Evolutionary conservation across 2,888 invertebrate genomes (phyloP).

Genomic region (Caenorhabditis sp.): DNA sequence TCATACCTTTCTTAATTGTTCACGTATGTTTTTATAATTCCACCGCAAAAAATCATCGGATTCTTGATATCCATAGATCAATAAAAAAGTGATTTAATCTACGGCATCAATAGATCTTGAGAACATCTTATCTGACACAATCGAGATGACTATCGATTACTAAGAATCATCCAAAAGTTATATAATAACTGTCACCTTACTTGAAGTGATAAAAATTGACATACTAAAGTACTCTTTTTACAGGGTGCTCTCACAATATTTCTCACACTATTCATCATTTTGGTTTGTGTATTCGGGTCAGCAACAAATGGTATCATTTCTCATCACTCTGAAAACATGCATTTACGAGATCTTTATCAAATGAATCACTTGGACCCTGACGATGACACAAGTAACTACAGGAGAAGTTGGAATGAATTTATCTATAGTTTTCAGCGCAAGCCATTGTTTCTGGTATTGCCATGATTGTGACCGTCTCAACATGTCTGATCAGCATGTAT

Average conservation of each 20-base stretch:
- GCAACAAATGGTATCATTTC: constrained; percentile 29
- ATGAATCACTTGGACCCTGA: constrained; percentile 42
- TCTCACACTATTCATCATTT: constrained; percentile 14
- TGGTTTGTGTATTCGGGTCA: constrained; percentile 24
- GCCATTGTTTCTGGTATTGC: neutral
- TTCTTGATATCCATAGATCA: neutral
- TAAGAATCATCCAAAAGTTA: too few relatives aligned
- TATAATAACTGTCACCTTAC: too few relatives aligned
- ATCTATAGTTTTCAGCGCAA: constrained; percentile 30
- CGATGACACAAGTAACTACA: constrained; percentile 32
- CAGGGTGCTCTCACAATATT: constrained; percentile 26
- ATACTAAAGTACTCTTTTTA: constrained; percentile 4
- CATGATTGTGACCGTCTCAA: neutral
- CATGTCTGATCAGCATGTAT: constrained; percentile 9
- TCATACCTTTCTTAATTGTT: constrained; percentile 38
- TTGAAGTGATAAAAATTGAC: too few relatives aligned
- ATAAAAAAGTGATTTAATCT: neutral
- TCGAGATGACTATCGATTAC: too few relatives aligned
- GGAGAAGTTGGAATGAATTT: neutral
- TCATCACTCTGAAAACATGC: constrained; percentile 25
- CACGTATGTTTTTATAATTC: constrained; percentile 39
- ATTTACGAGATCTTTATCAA: constrained; percentile 26
- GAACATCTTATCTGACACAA: too few relatives aligned
- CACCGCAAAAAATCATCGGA: neutral
- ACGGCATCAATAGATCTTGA: too few relatives aligned